phyloP scores from a whole-genome alignment of 2,797 vertebrate genomes.

The Catostomus latipinnis region DNA sequence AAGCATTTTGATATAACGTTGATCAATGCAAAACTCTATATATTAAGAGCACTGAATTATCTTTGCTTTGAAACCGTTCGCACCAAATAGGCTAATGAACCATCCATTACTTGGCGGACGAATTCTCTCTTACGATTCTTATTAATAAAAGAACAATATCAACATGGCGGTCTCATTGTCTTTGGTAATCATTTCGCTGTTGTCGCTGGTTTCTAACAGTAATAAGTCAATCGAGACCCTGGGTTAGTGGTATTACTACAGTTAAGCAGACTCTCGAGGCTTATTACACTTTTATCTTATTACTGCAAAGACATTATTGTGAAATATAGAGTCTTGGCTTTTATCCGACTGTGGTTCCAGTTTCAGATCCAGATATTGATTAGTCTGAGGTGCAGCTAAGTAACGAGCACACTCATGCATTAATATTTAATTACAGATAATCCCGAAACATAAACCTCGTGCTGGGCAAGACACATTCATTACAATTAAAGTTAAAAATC shows the following conservation, averaged over 20 bases:
- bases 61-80: too few species aligned
- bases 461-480: constrained; percentile 29
- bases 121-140: too few species aligned
- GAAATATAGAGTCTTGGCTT: neutral
- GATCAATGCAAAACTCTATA: too few species aligned
- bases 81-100: too few species aligned
- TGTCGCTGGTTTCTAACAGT: too few species aligned
- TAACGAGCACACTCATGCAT: constrained; percentile 16
- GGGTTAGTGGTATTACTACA: neutral
- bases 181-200: too few species aligned
- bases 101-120: too few species aligned
- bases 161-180: too few species aligned
- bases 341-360: constrained; percentile 1
- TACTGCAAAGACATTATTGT: neutral
- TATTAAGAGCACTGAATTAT: too few species aligned
- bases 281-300: neutral
- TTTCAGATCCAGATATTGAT: constrained; percentile 32
- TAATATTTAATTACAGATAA: constrained; percentile 38
- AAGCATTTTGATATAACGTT: too few species aligned
- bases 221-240: too few species aligned
- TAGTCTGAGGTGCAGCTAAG: constrained; percentile 25
- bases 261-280: neutral
- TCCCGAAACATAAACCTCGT: constrained; percentile 39
- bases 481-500: constrained; percentile 9
- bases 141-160: too few species aligned